These are phyloP conservation scores for Philereme vetulata DNA, from an alignment of 2,888 invertebrate species.

Conservation along the genomic window DNA sequence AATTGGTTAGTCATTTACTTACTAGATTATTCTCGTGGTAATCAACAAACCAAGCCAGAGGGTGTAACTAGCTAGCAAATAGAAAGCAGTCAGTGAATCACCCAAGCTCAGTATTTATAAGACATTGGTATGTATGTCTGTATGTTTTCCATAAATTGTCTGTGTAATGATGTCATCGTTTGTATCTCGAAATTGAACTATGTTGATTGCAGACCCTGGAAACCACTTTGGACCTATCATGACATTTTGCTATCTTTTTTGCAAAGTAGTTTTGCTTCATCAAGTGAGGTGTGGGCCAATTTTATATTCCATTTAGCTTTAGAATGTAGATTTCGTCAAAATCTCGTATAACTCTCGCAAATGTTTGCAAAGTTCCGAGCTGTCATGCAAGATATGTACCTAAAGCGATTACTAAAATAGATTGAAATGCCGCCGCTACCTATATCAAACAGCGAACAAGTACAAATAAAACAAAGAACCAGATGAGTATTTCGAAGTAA, in stretches of 20 bases:
- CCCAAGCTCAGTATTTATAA: neutral
- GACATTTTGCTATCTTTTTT: conserved; percentile 7
- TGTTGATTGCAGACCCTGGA: conserved; percentile 18
- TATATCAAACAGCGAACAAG: conserved; percentile 20
- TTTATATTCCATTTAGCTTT: neutral
- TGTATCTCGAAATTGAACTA: conserved; percentile 22
- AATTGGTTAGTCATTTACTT: too few relatives aligned
- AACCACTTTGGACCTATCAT: conserved; percentile 12
- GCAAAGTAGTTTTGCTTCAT: neutral
- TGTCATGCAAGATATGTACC: conserved; percentile 27
- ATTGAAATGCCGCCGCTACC: conserved; percentile 20
- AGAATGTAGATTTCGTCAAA: conserved; percentile 8
- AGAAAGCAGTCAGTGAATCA: conserved; percentile 22
- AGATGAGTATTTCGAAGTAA: conserved; percentile 56
- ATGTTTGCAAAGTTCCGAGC: conserved; percentile 15
- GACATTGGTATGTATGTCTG: conserved; percentile 6
- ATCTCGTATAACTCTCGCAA: conserved; percentile 2
- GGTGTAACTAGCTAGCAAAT: conserved; percentile 9
- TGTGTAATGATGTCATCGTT: conserved; percentile 55
- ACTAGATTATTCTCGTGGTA: too few relatives aligned
- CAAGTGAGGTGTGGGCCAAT: conserved; percentile 14
- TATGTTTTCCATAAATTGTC: conserved; percentile 20
- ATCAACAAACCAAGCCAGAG: neutral
- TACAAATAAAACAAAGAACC: conserved; percentile 53
- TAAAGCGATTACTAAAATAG: conserved; percentile 31